phyloP scores from a whole-genome alignment of 2,888 invertebrate genomes.

The Pemphredon lugubris region DNA sequence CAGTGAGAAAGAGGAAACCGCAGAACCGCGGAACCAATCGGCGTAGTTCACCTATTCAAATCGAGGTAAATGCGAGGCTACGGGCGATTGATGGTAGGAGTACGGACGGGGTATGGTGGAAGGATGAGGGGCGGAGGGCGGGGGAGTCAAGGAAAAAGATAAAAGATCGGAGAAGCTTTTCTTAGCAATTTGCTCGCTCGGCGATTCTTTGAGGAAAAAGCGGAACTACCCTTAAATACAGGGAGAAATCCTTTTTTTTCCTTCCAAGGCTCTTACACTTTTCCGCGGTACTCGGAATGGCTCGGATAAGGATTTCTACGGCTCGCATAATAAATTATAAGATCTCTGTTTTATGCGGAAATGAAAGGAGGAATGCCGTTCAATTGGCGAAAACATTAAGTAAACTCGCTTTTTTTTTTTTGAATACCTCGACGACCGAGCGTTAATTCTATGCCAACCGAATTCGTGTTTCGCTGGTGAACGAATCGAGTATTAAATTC shows the following conservation, averaged over 20 bases:
- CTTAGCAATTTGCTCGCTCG: slow-evolving; percentile 36
- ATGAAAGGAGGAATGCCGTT: slow-evolving; percentile 3
- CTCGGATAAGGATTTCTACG: slow-evolving; percentile 5
- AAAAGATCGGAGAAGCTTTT: slow-evolving; percentile 37
- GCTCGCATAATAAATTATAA: slow-evolving; percentile 9
- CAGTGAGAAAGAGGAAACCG: slow-evolving; percentile 30
- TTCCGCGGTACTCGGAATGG: slow-evolving; percentile 10
- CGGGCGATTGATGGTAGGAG: slow-evolving; percentile 8
- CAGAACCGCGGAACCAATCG: slow-evolving; percentile 49
- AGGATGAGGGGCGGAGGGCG: background rate
- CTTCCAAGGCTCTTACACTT: slow-evolving; percentile 12
- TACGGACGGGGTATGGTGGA: background rate
- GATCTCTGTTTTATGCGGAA: slow-evolving; percentile 8
- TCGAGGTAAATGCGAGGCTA: slow-evolving; percentile 42
- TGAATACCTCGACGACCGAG: too few relatives aligned
- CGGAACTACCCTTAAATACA: slow-evolving; percentile 38
- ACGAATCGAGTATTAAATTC: too few relatives aligned
- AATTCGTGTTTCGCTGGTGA: too few relatives aligned
- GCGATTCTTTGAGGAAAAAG: slow-evolving; percentile 24
- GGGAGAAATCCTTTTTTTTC: slow-evolving; percentile 3
- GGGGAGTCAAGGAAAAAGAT: slow-evolving; percentile 6
- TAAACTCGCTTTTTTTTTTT: background rate
- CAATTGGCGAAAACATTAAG: slow-evolving; percentile 13
- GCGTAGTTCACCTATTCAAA: slow-evolving; percentile 36
- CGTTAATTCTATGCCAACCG: too few relatives aligned